These are phyloP conservation scores for Seriola rivoliana DNA, from an alignment of 2,113 vertebrate genomes.

Conservation along the genomic window DNA sequence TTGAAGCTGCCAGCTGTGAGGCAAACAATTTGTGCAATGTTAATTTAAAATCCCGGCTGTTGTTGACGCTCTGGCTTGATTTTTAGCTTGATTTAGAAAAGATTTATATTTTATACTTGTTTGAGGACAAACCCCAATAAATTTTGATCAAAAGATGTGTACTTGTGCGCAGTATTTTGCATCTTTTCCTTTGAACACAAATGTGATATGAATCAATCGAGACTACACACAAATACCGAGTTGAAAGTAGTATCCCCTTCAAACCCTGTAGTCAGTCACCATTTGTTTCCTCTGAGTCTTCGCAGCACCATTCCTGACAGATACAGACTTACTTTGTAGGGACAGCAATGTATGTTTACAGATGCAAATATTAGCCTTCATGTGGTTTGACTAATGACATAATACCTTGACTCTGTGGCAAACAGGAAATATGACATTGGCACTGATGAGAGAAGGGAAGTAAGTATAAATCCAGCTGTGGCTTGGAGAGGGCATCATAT, in stretches of 20 bases:
- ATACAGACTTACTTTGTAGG: too few species aligned
- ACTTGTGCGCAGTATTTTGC: conserved; percentile 22
- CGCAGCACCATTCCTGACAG: not conserved
- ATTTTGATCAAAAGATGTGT: conserved; percentile 74
- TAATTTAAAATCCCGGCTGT: conserved; percentile 77
- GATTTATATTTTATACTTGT: conserved; percentile 85
- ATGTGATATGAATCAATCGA: not conserved
- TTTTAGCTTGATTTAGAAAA: conserved; percentile 79
- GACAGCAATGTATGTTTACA: not conserved
- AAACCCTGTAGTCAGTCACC: not conserved
- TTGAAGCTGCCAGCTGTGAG: conserved; percentile 69
- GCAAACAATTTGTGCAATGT: conserved; percentile 77
- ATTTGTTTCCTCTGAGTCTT: not conserved
- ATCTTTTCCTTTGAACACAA: conserved; percentile 29
- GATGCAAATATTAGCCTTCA: not conserved
- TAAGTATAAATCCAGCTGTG: not conserved
- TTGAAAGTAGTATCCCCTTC: not conserved
- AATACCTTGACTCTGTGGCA: not conserved
- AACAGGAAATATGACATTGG: not conserved
- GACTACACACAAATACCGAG: not conserved
- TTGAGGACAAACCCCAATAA: conserved; percentile 82
- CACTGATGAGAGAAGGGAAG: not conserved
- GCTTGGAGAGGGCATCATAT: not conserved
- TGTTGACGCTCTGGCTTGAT: conserved; percentile 76
- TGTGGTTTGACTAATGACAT: not conserved